A percentile compares a stretch with the other conserved stretches of the same genome.
These are phyloP conservation scores for Ennomos fuscantarius DNA, from an alignment of 2,888 invertebrate genomes.

Conservation along the genomic window DNA sequence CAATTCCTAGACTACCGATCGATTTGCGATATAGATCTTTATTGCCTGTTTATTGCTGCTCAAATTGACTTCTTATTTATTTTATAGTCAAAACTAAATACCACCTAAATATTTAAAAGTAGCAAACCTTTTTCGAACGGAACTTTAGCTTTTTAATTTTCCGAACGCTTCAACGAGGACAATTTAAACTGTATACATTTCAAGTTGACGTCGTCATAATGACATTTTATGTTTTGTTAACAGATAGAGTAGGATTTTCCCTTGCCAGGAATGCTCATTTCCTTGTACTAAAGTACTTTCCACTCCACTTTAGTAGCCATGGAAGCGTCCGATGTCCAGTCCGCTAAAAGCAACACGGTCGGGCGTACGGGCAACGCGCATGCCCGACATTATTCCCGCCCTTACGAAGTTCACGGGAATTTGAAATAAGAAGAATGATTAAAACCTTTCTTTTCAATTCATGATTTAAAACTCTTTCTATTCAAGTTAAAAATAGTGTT, in stretches of 20 bases:
- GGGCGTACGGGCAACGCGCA: conserved; percentile 60
- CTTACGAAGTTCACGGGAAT: conserved; percentile 47
- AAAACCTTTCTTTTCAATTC: conserved; percentile 4
- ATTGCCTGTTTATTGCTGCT: conserved; percentile 61
- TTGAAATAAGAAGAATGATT: conserved; percentile 27
- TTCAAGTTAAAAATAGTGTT: conserved; percentile 18
- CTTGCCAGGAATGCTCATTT: conserved; percentile 41
- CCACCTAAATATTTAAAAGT: conserved; percentile 10
- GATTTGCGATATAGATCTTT: conserved; percentile 59
- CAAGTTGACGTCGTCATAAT: background rate
- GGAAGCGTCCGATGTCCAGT: conserved; percentile 71
- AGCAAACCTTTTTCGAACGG: conserved; percentile 13
- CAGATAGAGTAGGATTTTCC: conserved; percentile 39
- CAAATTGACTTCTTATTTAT: conserved; percentile 38
- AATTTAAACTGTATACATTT: conserved; percentile 8
- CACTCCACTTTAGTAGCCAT: conserved; percentile 60
- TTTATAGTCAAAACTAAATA: conserved; percentile 28
- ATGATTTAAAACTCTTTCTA: conserved; percentile 18
- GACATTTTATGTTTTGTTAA: conserved; percentile 33
- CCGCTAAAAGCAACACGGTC: conserved; percentile 69
- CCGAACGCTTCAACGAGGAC: conserved; percentile 8
- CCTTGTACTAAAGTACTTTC: conserved; percentile 55
- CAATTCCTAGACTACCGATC: conserved; percentile 54
- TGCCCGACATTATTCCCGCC: conserved; percentile 47
- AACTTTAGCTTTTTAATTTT: conserved; percentile 8